phyloP scores from a whole-genome alignment of 2,113 vertebrate species.

The Hippocampus guttulatus region DNA sequence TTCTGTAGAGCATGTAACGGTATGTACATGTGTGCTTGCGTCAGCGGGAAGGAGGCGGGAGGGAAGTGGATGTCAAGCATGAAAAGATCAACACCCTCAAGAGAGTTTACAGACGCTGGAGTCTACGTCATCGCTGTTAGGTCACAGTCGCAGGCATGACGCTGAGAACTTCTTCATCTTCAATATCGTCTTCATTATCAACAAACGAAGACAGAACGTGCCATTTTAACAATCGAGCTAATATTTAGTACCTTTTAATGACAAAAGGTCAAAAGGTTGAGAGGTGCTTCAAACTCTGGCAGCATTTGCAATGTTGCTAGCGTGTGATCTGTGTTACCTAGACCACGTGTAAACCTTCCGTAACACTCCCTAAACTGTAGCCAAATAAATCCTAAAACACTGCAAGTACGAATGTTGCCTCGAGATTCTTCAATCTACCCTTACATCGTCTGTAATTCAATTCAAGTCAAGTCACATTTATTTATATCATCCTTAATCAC shows the following conservation, averaged over 20 bases:
- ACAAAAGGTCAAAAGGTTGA: background rate
- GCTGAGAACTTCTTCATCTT: background rate
- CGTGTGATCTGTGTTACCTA: background rate
- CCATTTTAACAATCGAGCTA: background rate
- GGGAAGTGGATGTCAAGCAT: background rate
- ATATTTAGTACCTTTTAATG: background rate
- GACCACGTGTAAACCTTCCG: background rate
- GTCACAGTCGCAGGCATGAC: background rate
- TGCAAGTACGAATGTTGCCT: no score
- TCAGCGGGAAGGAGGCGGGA: background rate
- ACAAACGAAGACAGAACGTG: background rate
- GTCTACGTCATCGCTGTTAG: background rate
- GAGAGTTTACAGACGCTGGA: background rate
- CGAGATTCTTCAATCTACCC: no score
- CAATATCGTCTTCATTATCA: no score
- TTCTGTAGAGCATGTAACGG: background rate
- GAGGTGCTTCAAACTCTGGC: background rate
- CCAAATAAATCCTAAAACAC: background rate
- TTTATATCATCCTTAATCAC: no score
- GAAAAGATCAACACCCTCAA: background rate
- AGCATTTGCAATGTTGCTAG: background rate
- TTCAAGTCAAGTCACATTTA: no score
- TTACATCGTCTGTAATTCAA: no score
- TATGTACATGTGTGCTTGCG: background rate
- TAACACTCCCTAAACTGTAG: background rate